Conservation (phyloP, 2,797 vertebrate genomes). For the Atherinosoma microstoma region DNA sequence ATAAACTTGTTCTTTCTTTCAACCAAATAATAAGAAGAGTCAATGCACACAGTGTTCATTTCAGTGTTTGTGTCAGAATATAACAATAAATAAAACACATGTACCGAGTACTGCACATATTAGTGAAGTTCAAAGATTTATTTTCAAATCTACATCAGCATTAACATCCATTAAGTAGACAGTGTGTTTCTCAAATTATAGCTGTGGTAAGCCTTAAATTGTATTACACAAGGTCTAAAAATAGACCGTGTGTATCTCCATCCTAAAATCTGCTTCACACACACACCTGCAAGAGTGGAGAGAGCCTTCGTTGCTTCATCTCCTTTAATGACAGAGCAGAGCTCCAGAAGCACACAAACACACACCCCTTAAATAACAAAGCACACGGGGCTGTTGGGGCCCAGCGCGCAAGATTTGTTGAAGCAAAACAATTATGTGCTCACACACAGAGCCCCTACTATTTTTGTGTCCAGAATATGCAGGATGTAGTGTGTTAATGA, state of each 20-base stretch:
- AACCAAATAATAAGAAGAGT: neutral
- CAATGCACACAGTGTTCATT: neutral
- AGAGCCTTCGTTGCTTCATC: conserved; percentile 47
- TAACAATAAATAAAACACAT: neutral
- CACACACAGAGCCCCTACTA: neutral
- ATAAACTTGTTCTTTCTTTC: neutral
- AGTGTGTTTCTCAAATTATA: neutral
- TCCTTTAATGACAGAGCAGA: conserved; percentile 54
- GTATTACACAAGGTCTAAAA: neutral
- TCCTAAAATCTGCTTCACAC: neutral
- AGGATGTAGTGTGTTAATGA: neutral
- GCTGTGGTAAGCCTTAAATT: neutral
- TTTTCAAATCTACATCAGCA: neutral
- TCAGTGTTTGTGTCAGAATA: neutral
- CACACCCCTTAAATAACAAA: conserved; percentile 36
- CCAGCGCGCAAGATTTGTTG: conserved; percentile 8
- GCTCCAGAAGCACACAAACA: conserved; percentile 22
- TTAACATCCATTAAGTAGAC: neutral
- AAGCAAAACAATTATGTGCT: conserved; percentile 20
- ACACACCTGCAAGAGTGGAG: neutral
- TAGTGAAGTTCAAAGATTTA: neutral
- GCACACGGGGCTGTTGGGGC: conserved; percentile 4
- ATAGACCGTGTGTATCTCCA: neutral
- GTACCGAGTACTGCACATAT: neutral
- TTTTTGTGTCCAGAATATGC: conserved; percentile 8